Conservation (phyloP, 2,113 vertebrate genomes). For the Empidonax alnorum region DNA sequence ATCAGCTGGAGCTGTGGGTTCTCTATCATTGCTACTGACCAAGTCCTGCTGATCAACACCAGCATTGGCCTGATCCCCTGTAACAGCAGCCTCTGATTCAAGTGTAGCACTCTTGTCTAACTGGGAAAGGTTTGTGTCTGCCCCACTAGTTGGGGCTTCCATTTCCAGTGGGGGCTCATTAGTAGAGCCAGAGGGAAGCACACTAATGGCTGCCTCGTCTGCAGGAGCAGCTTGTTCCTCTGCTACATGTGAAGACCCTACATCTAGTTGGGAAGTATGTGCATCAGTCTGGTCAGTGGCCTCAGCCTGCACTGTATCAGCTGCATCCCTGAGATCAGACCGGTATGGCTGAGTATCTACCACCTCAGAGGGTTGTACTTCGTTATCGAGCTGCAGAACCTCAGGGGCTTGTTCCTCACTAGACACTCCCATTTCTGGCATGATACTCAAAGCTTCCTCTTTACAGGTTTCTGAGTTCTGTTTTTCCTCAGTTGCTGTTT, state of each 20-base stretch:
- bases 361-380: neutral
- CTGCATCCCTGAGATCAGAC: slow-evolving; percentile 7
- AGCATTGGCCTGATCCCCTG: neutral
- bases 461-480: neutral
- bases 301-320: slow-evolving; percentile 11
- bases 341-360: neutral
- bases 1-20: neutral
- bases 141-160: neutral
- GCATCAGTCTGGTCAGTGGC: neutral
- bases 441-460: neutral
- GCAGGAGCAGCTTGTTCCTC: neutral
- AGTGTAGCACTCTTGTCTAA: neutral
- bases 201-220: neutral
- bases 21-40: neutral
- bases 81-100: neutral
- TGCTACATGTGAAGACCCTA: neutral
- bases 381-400: neutral
- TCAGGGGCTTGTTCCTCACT: neutral
- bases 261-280: neutral
- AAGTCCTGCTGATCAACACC: neutral
- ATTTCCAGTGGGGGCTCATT: neutral
- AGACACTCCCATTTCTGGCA: neutral
- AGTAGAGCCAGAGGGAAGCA: neutral
- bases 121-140: neutral
- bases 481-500: neutral